These are phyloP conservation scores for Orius laevigatus DNA, from an alignment of 1,140 invertebrate genomes.

Conservation along the genomic window DNA sequence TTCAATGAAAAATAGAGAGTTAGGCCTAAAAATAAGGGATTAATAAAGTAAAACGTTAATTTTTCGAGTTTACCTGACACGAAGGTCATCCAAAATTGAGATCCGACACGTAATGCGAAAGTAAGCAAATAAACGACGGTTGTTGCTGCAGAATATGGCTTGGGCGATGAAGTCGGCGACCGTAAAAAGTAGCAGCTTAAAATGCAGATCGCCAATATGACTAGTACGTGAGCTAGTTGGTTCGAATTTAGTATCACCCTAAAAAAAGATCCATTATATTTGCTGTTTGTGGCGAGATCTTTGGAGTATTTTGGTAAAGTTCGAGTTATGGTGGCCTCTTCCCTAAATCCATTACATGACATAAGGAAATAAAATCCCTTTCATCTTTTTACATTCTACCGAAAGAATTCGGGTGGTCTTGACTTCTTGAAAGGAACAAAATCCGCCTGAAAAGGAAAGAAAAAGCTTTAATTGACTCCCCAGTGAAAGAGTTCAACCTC, in stretches of 20 bases:
- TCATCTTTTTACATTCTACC: too few species aligned
- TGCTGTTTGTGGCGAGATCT: too few species aligned
- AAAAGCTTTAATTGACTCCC: too few species aligned
- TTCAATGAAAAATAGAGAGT: conserved; percentile 66
- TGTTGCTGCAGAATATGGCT: conserved; percentile 25
- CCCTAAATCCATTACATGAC: too few species aligned
- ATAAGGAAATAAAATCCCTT: too few species aligned
- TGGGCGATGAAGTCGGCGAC: conserved; percentile 18
- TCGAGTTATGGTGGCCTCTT: too few species aligned
- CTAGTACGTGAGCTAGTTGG: conserved; percentile 57
- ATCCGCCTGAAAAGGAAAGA: too few species aligned
- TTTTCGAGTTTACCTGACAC: conserved; percentile 54
- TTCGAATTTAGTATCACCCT: conserved; percentile 50
- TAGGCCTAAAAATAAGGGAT: conserved; percentile 37
- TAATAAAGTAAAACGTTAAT: background rate
- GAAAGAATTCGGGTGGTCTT: too few species aligned
- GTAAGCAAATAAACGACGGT: conserved; percentile 49
- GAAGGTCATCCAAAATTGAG: conserved; percentile 80
- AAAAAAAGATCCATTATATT: conserved; percentile 25
- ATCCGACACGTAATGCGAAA: conserved; percentile 59
- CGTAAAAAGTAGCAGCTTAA: conserved; percentile 28
- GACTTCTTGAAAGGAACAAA: too few species aligned
- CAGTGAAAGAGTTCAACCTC: too few species aligned
- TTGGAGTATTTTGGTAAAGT: too few species aligned
- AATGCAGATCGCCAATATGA: conserved; percentile 41